Evolutionary conservation across 1,140 invertebrate genomes (phyloP).

Genomic region (Eulimnadia texana): DNA sequence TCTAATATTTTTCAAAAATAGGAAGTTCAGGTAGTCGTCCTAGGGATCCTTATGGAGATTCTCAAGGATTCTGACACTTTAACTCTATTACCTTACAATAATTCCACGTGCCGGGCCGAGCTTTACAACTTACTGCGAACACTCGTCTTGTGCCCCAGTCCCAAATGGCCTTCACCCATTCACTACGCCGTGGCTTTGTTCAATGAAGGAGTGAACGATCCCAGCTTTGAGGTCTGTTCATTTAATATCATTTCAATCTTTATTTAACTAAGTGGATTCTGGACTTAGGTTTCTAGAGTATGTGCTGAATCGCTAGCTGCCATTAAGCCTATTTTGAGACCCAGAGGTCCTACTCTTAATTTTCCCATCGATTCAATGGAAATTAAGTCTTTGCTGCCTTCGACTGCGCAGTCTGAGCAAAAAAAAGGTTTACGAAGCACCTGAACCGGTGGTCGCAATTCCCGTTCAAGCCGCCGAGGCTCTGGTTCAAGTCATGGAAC

Average conservation of each 20-base stretch:
- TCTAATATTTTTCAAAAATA: not conserved
- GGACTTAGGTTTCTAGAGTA: not conserved
- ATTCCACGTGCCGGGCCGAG: not conserved
- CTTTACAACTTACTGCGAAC: slow-evolving; percentile 2
- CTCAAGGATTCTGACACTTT: not conserved
- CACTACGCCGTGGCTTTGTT: slow-evolving; percentile 9
- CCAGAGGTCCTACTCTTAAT: slow-evolving; percentile 2
- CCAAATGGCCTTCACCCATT: not conserved
- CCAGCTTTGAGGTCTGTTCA: slow-evolving; percentile 9
- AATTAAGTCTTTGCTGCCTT: not conserved
- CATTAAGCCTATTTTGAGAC: not conserved
- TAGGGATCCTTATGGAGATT: not conserved
- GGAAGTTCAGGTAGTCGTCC: not conserved
- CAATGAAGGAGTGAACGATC: slow-evolving; percentile 8
- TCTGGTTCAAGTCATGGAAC: not conserved
- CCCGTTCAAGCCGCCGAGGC: not conserved
- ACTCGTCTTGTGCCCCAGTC: slow-evolving; percentile 6
- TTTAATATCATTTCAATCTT: not conserved
- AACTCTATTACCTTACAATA: not conserved
- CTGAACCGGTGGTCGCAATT: not conserved
- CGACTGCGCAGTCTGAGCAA: no score
- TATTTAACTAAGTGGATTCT: not conserved
- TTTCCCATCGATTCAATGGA: not conserved
- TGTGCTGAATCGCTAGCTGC: not conserved
- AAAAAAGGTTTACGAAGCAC: no score